Conservation (phyloP, 1,140 invertebrate genomes). For the Pissodes strobi region DNA sequence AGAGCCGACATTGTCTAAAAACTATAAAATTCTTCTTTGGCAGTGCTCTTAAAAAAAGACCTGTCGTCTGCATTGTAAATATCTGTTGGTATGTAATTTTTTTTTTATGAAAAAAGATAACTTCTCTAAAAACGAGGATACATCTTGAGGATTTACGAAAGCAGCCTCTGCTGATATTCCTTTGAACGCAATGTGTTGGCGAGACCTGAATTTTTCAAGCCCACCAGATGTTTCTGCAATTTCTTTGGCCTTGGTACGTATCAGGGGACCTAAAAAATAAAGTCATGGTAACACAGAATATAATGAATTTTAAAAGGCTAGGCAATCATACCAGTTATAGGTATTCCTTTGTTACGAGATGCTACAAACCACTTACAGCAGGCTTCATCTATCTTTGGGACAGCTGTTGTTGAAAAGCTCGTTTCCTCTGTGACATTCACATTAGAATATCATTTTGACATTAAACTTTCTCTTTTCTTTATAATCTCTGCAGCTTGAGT, state of each 20-base stretch:
- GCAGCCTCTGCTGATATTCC: not conserved
- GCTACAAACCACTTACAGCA: too few relatives aligned
- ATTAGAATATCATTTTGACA: too few relatives aligned
- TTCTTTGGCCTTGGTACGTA: not conserved
- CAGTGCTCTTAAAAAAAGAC: constrained; percentile 12
- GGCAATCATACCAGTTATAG: not conserved
- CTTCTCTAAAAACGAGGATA: too few relatives aligned
- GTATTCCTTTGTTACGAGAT: too few relatives aligned
- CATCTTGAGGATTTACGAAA: constrained; percentile 39
- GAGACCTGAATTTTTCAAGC: constrained; percentile 50
- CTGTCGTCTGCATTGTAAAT: constrained; percentile 4
- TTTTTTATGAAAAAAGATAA: not conserved
- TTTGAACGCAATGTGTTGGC: constrained; percentile 40
- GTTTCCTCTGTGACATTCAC: too few relatives aligned
- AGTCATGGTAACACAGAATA: not conserved
- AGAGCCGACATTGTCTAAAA: too few relatives aligned
- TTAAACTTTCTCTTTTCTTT: too few relatives aligned
- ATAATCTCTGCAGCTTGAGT: too few relatives aligned
- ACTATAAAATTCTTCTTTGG: too few relatives aligned
- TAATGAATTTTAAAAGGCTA: not conserved
- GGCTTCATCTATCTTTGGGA: too few relatives aligned
- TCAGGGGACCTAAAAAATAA: not conserved
- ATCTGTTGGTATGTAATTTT: constrained; percentile 6
- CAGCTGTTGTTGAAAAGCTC: too few relatives aligned
- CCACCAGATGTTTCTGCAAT: constrained; percentile 39